Conservation (phyloP, 1,140 invertebrate species). For the Macrobrachium nipponense region DNA sequence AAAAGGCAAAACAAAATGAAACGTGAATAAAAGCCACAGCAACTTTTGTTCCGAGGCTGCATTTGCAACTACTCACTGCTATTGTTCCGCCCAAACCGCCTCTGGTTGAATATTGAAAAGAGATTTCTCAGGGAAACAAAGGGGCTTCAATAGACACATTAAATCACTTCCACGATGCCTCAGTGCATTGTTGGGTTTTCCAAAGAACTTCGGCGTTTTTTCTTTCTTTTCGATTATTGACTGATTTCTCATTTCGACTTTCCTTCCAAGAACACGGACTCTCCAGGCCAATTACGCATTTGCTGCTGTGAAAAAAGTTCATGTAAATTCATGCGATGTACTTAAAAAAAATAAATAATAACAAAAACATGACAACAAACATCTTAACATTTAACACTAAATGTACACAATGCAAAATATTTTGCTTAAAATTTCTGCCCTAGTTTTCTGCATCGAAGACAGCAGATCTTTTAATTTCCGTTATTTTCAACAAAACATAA, state of each 20-base stretch:
- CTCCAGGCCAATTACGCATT: no score
- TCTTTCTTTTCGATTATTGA: slow-evolving; percentile 31
- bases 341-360: no score
- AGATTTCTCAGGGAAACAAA: slow-evolving; percentile 61
- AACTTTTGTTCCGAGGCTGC: slow-evolving; percentile 30
- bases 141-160: slow-evolving; percentile 57
- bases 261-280: neutral
- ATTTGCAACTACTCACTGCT: slow-evolving; percentile 51
- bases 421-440: no score
- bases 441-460: no score
- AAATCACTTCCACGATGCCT: slow-evolving; percentile 57
- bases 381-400: no score
- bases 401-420: no score
- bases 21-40: slow-evolving; percentile 16
- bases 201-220: slow-evolving; percentile 22
- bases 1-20: slow-evolving; percentile 21
- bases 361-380: no score
- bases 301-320: no score
- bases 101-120: slow-evolving; percentile 61
- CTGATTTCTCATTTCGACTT: slow-evolving; percentile 5
- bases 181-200: slow-evolving; percentile 26
- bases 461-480: no score
- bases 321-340: no score
- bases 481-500: no score
- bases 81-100: slow-evolving; percentile 57